Conservation (phyloP, 2,797 vertebrate species). For the Coregonus suidteri region DNA sequence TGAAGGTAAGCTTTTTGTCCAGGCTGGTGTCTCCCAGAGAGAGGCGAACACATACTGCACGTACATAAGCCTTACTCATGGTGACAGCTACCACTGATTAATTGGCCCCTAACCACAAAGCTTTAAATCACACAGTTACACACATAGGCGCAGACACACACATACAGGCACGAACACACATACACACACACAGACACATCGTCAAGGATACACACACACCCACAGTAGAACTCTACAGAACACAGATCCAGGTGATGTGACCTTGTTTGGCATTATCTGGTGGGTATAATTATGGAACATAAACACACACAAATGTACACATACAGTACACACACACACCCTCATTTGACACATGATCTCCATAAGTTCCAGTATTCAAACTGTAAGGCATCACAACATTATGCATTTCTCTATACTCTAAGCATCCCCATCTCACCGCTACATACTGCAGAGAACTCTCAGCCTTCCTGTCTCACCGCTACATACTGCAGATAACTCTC, state of each 20-base stretch:
- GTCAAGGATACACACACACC: not conserved
- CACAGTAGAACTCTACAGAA: slow-evolving; percentile 40
- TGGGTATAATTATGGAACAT: slow-evolving; percentile 34
- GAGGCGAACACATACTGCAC: slow-evolving; percentile 33
- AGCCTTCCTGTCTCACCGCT: too few relatives aligned
- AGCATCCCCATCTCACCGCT: not conserved
- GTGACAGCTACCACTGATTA: slow-evolving; percentile 56
- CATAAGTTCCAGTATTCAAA: not conserved
- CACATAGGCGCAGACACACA: not conserved
- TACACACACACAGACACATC: not conserved
- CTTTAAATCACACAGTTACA: slow-evolving; percentile 51
- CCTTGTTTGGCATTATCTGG: slow-evolving; percentile 32
- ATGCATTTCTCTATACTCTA: not conserved
- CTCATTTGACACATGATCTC: slow-evolving; percentile 1
- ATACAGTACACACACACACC: not conserved
- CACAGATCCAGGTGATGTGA: slow-evolving; percentile 22
- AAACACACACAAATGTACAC: not conserved
- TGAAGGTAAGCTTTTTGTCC: slow-evolving; percentile 47
- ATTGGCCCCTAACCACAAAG: slow-evolving; percentile 52
- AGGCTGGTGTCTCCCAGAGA: slow-evolving; percentile 41
- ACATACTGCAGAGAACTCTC: not conserved
- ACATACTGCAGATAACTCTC: too few relatives aligned
- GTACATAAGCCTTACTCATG: slow-evolving; percentile 36
- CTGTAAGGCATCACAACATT: not conserved
- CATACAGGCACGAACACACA: not conserved